phyloP scores from a whole-genome alignment of 1,140 invertebrate genomes.

The Branchinecta lindahli region DNA sequence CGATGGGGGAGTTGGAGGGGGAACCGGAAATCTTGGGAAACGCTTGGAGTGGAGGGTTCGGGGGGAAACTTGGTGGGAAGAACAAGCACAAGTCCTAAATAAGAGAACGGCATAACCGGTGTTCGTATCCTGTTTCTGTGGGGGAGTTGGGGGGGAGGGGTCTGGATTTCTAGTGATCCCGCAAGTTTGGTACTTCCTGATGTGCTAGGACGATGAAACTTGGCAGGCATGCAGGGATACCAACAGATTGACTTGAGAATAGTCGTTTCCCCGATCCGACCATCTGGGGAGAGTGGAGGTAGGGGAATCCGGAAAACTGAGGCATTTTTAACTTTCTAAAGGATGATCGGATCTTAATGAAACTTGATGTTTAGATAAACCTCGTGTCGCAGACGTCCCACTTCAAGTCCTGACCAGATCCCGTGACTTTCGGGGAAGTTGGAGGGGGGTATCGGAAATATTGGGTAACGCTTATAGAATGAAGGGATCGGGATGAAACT shows the following conservation, averaged over 20 bases:
- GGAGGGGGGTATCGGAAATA: background rate
- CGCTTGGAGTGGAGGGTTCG: conserved; percentile 3
- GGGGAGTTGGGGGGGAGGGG: conserved; percentile 6
- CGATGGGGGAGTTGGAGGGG: conserved; percentile 6
- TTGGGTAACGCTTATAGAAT: conserved; percentile 5
- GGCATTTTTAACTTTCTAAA: too few relatives aligned
- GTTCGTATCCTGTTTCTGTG: background rate
- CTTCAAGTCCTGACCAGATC: background rate
- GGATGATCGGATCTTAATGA: too few relatives aligned
- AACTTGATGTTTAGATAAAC: too few relatives aligned
- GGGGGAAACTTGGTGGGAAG: background rate
- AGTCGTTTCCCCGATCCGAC: conserved; percentile 4
- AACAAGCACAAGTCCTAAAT: conserved; percentile 8
- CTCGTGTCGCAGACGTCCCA: background rate
- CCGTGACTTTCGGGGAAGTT: background rate
- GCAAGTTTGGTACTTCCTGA: background rate
- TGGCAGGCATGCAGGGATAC: background rate
- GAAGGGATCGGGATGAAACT: conserved; percentile 7
- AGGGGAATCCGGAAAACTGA: conserved; percentile 1
- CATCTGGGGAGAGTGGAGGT: background rate
- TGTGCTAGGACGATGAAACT: conserved; percentile 8
- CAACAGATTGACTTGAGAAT: background rate
- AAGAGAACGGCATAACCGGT: background rate
- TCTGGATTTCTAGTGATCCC: background rate
- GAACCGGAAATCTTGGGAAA: conserved; percentile 8